Conservation (phyloP, 1,140 invertebrate species). For the Metopolophium dirhodum region DNA sequence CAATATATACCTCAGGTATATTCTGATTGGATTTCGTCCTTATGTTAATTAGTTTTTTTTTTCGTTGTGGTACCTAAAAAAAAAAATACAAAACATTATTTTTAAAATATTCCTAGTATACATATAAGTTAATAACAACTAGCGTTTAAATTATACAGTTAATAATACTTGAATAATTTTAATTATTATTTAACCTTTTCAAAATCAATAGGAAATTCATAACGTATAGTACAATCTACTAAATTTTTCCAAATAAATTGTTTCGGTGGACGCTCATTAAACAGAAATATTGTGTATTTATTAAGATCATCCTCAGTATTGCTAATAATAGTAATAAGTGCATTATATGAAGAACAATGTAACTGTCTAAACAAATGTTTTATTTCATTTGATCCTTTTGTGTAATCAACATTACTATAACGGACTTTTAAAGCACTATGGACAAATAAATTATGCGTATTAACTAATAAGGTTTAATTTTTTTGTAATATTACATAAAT, state of each 20-base stretch:
- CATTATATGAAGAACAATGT: slow-evolving; percentile 17
- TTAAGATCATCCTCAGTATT: slow-evolving; percentile 10
- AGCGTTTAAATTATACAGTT: too few relatives aligned
- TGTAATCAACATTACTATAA: slow-evolving; percentile 3
- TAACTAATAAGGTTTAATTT: not conserved
- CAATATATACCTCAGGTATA: slow-evolving; percentile 12
- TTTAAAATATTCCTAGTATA: not conserved
- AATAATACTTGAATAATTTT: not conserved
- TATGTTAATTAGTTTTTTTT: slow-evolving; percentile 32
- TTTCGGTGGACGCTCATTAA: slow-evolving; percentile 20
- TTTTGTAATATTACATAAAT: not conserved
- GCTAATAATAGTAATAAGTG: slow-evolving; percentile 32
- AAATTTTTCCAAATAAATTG: slow-evolving; percentile 38
- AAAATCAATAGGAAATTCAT: slow-evolving; percentile 38
- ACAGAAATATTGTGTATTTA: slow-evolving; percentile 12
- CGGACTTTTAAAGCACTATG: not conserved
- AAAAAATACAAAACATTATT: not conserved
- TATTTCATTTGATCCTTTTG: slow-evolving; percentile 12
- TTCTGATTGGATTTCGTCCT: not conserved
- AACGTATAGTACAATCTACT: not conserved
- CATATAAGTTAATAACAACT: not conserved
- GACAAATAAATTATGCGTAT: not conserved
- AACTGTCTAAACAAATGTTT: slow-evolving; percentile 29
- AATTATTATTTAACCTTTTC: not conserved
- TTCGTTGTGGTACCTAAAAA: slow-evolving; percentile 26